Base-by-base conservation (phyloP, 2,888 invertebrate species). In the Phymatocera aterrima region DNA sequence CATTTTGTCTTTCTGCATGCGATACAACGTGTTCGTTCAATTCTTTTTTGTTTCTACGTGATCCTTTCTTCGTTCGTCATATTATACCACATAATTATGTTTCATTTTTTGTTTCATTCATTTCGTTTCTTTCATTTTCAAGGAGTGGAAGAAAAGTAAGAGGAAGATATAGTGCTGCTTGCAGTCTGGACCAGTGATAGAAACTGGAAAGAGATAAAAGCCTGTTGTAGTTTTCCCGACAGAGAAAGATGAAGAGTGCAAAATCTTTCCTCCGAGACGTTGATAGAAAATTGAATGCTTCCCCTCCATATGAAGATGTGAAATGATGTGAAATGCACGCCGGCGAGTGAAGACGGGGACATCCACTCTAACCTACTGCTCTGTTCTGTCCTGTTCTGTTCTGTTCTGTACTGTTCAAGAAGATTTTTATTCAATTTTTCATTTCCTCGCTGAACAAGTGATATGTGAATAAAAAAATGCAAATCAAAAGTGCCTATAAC, bases 401-500 rank as follows among this genome's bases (percentile, higher is more conserved):
- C n/a, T n/a, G n/a, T n/a, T n/a, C n/a, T n/a, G n/a, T n/a, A n/a
- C n/a, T 18, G 12, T 64, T 40, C 34, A 37, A 40, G 64, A 18
- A 34, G 64, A 64, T 57, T 57, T 10, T 10, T 28, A 57, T 57
- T 57, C 57, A 28, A 57, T 57, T 64, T 64, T 37, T 64, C 21
- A 64, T 64, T 64, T 64, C 64, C n/a, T 21, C 10, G 18, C 37
- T 18, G 64, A 21, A 64, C 8, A 2, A n/a, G n/a, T n/a, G n/a
- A n/a, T n/a, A 1, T 28, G 28, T 4, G 57, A 12, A 60, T 60
- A 15, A 60, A 5, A 60, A 28, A 60, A 28, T 12, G 15, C 28
- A 24, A 21, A 57, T 3, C 12, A 28, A 60, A 2, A 31, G n/a
- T n/a, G n/a, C n/a, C n/a, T n/a, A n/a, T n/a, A n/a, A n/a, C n/a